Evolutionary conservation across 2,797 vertebrate species (phyloP).

Genomic region (Chaenodraco wilsoni): DNA sequence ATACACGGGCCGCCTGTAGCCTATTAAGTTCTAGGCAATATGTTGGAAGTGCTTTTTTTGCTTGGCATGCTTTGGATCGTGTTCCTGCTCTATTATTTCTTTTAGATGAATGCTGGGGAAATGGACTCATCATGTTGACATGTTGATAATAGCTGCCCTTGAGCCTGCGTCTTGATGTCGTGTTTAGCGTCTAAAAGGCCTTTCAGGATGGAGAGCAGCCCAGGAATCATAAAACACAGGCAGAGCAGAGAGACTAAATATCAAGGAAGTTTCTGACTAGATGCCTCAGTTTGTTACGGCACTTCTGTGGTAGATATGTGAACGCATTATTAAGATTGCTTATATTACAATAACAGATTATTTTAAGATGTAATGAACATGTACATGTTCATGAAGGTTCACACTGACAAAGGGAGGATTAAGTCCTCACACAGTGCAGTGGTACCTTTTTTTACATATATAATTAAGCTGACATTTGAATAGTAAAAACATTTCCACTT

Average conservation of each 20-base stretch:
- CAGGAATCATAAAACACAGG: conserved; percentile 63
- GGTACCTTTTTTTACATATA: neutral
- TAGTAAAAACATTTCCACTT: neutral
- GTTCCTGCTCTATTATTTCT: conserved; percentile 65
- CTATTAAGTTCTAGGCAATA: conserved; percentile 70
- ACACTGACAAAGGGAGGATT: neutral
- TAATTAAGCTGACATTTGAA: neutral
- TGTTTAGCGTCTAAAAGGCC: conserved; percentile 70
- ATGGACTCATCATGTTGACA: conserved; percentile 79
- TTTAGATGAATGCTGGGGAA: conserved; percentile 71
- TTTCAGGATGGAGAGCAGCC: conserved; percentile 65
- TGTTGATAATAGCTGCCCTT: conserved; percentile 81
- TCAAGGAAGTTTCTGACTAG: conserved; percentile 31
- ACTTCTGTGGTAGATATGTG: conserved; percentile 1
- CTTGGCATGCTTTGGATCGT: conserved; percentile 48
- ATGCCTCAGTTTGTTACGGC: conserved; percentile 6
- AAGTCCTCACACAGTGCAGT: neutral
- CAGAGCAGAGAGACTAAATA: conserved; percentile 44
- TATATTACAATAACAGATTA: conserved; percentile 12
- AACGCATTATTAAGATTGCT: conserved; percentile 2
- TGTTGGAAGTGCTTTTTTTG: conserved; percentile 51
- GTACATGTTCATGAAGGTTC: neutral
- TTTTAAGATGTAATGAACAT: conserved; percentile 16
- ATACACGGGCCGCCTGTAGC: conserved; percentile 55
- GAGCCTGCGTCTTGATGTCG: conserved; percentile 76